A percentile compares a stretch with the other conserved stretches of the same genome.
Evolutionary conservation across 2,888 invertebrate genomes (phyloP).

Genomic region (Synergus laeviventris): DNA sequence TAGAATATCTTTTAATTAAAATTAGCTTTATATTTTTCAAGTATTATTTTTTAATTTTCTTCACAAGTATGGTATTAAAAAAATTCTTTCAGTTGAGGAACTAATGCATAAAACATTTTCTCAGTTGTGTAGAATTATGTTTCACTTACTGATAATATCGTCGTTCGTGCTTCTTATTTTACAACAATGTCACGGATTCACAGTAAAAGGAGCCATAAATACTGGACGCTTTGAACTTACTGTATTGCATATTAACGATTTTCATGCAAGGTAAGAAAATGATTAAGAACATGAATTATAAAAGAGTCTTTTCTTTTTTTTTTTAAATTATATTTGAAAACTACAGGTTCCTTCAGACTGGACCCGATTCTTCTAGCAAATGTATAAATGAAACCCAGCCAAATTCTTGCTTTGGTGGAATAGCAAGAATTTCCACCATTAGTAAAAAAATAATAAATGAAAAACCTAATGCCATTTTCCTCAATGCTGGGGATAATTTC

Average conservation of each 20-base stretch:
- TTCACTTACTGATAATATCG: conserved; percentile 42
- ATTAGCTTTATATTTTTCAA: no score
- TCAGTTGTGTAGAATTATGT: neutral
- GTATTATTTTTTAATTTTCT: neutral
- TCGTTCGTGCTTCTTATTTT: conserved; percentile 46
- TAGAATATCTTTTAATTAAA: no score
- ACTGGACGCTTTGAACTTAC: conserved; percentile 77
- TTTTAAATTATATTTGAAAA: neutral
- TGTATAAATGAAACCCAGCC: conserved; percentile 77
- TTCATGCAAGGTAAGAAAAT: conserved; percentile 79
- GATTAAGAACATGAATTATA: neutral
- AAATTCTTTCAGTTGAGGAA: neutral
- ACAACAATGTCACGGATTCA: conserved; percentile 51
- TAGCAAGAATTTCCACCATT: conserved; percentile 81
- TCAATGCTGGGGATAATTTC: conserved; percentile 91
- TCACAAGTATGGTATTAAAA: no score
- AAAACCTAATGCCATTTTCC: conserved; percentile 81
- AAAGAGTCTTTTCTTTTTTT: neutral
- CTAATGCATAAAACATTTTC: neutral
- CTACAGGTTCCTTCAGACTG: conserved; percentile 81
- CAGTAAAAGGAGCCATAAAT: conserved; percentile 58
- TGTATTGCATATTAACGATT: conserved; percentile 79
- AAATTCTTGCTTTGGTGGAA: conserved; percentile 82
- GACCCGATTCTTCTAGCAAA: conserved; percentile 77
- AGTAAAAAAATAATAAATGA: conserved; percentile 72